Percentiles rank a stretch among this genome's conserved stretches.
Conservation (phyloP, 92 coral and sea anemone species). For the Umimayanthus chanpuru region DNA sequence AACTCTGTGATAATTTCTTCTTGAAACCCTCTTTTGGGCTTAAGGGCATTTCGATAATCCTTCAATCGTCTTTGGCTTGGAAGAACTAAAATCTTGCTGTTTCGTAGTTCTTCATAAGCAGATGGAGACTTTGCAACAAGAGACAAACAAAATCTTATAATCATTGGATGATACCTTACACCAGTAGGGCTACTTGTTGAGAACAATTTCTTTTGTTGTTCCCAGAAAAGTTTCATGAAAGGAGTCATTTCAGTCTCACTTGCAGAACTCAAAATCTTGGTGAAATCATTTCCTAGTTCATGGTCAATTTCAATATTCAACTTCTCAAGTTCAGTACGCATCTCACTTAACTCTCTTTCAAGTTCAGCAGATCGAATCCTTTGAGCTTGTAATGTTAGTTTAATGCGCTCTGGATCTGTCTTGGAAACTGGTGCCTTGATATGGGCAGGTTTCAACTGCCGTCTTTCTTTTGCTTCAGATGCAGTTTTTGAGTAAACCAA, state of each 20-base stretch:
- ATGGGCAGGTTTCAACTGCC: conserved; percentile 48
- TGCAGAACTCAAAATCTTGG: conserved; percentile 36
- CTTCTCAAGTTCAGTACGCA: conserved; percentile 45
- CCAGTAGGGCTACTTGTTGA: conserved; percentile 48
- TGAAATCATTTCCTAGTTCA: conserved; percentile 53
- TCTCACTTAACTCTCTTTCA: conserved; percentile 45
- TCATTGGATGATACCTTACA: conserved; percentile 68
- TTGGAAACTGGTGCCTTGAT: conserved; percentile 54
- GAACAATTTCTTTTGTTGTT: conserved; percentile 64
- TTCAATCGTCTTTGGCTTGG: conserved; percentile 61
- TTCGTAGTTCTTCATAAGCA: conserved; percentile 64
- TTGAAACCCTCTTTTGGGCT: conserved; percentile 65
- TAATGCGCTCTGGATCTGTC: conserved; percentile 49
- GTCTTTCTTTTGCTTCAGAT: conserved; percentile 14
- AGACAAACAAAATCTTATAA: conserved; percentile 66
- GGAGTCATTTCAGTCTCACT: conserved; percentile 45
- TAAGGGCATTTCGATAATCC: conserved; percentile 58
- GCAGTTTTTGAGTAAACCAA: background rate
- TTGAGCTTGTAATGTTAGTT: conserved; percentile 45
- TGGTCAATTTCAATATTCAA: conserved; percentile 41
- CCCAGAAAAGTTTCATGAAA: conserved; percentile 63
- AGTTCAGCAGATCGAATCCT: conserved; percentile 52
- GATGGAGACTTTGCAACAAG: conserved; percentile 69
- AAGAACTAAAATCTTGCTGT: conserved; percentile 60
- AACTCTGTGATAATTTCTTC: conserved; percentile 48